Percentiles rank a stretch among this genome's conserved stretches.
These are phyloP conservation scores for Ephestia elutella DNA, from an alignment of 1,140 invertebrate genomes.

Conservation along the genomic window DNA sequence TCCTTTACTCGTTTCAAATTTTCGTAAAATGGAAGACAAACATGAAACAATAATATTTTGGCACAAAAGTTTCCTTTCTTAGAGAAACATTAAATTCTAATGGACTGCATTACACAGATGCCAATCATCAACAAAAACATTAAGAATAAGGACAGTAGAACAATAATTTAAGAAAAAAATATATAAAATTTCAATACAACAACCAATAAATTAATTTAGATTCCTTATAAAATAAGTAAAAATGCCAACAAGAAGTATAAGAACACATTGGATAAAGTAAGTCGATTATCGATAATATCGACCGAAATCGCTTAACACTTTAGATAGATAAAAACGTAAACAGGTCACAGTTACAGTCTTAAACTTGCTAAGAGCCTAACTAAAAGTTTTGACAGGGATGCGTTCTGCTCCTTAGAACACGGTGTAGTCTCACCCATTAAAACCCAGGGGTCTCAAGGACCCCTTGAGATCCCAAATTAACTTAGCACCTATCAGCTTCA, in stretches of 20 bases:
- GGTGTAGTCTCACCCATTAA: slow-evolving; percentile 54
- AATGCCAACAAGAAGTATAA: slow-evolving; percentile 74
- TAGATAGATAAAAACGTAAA: slow-evolving; percentile 69
- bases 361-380: slow-evolving; percentile 72
- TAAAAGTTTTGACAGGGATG: slow-evolving; percentile 72
- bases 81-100: slow-evolving; percentile 28
- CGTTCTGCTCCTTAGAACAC: slow-evolving; percentile 72
- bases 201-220: slow-evolving; percentile 75
- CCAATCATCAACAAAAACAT: slow-evolving; percentile 55
- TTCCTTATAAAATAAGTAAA: slow-evolving; percentile 74
- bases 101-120: slow-evolving; percentile 64
- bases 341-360: slow-evolving; percentile 74
- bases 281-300: slow-evolving; percentile 16
- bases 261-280: slow-evolving; percentile 68
- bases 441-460: slow-evolving; percentile 35
- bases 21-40: slow-evolving; percentile 59
- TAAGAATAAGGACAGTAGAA: slow-evolving; percentile 45
- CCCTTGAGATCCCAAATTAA: slow-evolving; percentile 59
- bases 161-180: slow-evolving; percentile 68
- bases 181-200: slow-evolving; percentile 73
- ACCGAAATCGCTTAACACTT: slow-evolving; percentile 51
- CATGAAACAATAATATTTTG: slow-evolving; percentile 41
- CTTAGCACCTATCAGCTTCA: slow-evolving; percentile 53
- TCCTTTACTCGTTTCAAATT: neutral
- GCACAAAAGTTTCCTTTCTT: slow-evolving; percentile 29